Conservation (phyloP, 2,888 invertebrate species). For the Acronicta leporina region DNA sequence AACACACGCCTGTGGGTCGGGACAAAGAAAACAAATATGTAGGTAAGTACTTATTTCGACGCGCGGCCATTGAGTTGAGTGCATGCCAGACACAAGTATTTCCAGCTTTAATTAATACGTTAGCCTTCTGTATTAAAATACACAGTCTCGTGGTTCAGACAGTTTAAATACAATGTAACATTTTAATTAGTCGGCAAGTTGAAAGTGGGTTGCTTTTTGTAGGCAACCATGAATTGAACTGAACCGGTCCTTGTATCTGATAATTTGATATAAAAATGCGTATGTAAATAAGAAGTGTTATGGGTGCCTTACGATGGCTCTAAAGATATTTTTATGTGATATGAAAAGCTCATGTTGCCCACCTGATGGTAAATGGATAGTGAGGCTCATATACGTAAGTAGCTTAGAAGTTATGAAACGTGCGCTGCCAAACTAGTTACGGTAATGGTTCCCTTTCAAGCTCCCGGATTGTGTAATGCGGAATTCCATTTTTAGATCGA, state of each 20-base stretch:
- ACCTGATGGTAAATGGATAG: conserved; percentile 52
- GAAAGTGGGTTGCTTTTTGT: conserved; percentile 65
- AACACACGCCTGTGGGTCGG: conserved; percentile 21
- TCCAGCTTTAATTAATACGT: conserved; percentile 68
- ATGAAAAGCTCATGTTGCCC: conserved; percentile 34
- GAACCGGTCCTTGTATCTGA: conserved; percentile 38
- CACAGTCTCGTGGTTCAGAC: conserved; percentile 62
- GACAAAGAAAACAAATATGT: conserved; percentile 43
- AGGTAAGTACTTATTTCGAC: conserved; percentile 43
- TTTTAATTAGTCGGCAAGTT: conserved; percentile 75
- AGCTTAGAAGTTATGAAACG: conserved; percentile 34
- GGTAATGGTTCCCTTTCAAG: conserved; percentile 36
- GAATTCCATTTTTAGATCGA: conserved; percentile 34
- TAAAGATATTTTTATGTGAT: conserved; percentile 51
- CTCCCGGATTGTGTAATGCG: conserved; percentile 37
- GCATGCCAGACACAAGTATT: conserved; percentile 56
- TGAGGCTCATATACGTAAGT: conserved; percentile 29
- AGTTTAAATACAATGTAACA: conserved; percentile 74
- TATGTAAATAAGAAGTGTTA: conserved; percentile 43
- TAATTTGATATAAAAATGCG: conserved; percentile 40
- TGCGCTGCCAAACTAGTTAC: conserved; percentile 51
- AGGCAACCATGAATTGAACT: conserved; percentile 50
- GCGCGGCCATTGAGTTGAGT: conserved; percentile 49
- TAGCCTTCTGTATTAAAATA: conserved; percentile 63
- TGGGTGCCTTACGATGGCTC: conserved; percentile 19